These are phyloP conservation scores for Liposcelis brunnea DNA, from an alignment of 2,888 invertebrate species.

Conservation along the genomic window DNA sequence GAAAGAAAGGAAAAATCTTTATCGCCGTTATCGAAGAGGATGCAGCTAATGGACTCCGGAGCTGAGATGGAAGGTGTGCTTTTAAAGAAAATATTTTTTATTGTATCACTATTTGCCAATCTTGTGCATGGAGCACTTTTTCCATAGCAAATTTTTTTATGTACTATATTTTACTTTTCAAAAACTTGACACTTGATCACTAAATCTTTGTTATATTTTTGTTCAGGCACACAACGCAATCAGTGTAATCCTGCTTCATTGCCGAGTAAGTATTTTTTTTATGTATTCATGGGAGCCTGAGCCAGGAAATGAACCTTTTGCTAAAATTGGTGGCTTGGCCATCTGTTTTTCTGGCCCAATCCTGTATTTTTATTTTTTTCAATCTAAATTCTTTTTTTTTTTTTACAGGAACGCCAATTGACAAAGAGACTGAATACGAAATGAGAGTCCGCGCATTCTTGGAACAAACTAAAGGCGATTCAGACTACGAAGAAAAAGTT, in stretches of 20 bases:
- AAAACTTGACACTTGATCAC: too few species aligned
- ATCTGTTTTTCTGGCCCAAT: background rate
- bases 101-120: too few species aligned
- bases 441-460: slow-evolving; percentile 53
- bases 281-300: background rate
- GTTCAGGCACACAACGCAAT: slow-evolving; percentile 1
- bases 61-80: slow-evolving; percentile 25
- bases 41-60: slow-evolving; percentile 51
- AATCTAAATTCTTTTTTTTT: background rate
- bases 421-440: slow-evolving; percentile 44
- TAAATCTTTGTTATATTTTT: too few species aligned
- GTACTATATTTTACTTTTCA: too few species aligned
- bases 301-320: too few species aligned
- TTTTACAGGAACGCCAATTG: slow-evolving; percentile 10
- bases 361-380: slow-evolving; percentile 2
- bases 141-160: too few species aligned
- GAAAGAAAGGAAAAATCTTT: slow-evolving; percentile 45
- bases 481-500: slow-evolving; percentile 71
- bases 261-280: slow-evolving; percentile 14
- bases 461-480: slow-evolving; percentile 59
- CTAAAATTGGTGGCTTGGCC: too few species aligned
- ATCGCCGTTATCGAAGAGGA: slow-evolving; percentile 66
- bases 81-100: too few species aligned
- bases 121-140: too few species aligned
- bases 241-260: slow-evolving; percentile 15